Percentiles rank a stretch among this genome's conserved stretches.
Conservation (phyloP, 2,888 invertebrate genomes). For the Orthosia gothica region DNA sequence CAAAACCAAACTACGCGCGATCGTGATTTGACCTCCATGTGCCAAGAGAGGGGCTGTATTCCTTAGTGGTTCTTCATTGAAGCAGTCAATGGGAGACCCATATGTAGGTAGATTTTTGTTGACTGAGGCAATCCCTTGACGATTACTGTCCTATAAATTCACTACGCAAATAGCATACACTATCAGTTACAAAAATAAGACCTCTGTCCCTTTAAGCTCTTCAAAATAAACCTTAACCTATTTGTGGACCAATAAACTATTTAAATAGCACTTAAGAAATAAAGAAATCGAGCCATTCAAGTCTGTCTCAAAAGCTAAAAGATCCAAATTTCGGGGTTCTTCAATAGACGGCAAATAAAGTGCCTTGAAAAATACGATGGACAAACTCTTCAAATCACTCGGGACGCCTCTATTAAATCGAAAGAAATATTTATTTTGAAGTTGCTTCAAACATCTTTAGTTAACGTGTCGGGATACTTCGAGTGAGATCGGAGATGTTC, state of each 20-base stretch:
- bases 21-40: background rate
- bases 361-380: constrained; percentile 66
- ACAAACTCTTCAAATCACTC: constrained; percentile 68
- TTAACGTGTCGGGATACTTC: constrained; percentile 35
- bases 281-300: constrained; percentile 73
- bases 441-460: constrained; percentile 49
- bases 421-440: constrained; percentile 69
- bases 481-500: constrained; percentile 7
- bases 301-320: constrained; percentile 68
- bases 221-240: constrained; percentile 42
- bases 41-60: background rate
- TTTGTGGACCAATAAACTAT: constrained; percentile 66
- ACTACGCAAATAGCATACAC: background rate
- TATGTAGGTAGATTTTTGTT: background rate
- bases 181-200: constrained; percentile 24
- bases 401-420: constrained; percentile 69
- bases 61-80: background rate
- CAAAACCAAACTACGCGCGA: background rate
- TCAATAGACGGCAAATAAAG: constrained; percentile 73
- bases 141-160: background rate
- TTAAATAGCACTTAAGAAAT: constrained; percentile 74
- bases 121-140: background rate
- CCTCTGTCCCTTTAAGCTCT: constrained; percentile 3
- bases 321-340: constrained; percentile 66
- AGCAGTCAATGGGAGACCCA: background rate